Base-by-base conservation (phyloP, 2,888 invertebrate species). In the Masnerella sp. region DNA sequence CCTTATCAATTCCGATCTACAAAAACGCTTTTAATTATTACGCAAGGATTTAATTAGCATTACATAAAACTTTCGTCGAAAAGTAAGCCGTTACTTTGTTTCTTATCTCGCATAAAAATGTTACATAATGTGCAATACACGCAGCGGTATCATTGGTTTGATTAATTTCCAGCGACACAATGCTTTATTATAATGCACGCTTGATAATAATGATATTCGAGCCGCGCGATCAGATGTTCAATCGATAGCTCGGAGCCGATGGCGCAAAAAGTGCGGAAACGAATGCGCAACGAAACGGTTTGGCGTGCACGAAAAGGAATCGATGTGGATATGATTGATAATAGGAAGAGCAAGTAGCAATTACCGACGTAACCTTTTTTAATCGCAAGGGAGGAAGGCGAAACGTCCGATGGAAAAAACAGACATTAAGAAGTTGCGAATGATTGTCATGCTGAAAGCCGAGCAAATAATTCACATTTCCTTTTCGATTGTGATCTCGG, bases 141-240 rank as follows among this genome's bases (percentile, higher is more conserved):
- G 25, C 25, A 25, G 7, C 42, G 9, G 5, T 45, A 17, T 14
- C n/a, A 3, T 32, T 32, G 32, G 32, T 32, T 32, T 32, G 32
- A 49, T 32, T 49, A 49, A 49, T 49, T 49, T 18, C 4, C 17
- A 2, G 15, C 38, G 52, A 52, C 15, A 52, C 38, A 38, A 52
- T 32, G 22, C 20, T 7, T 22, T 36, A 38, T 38, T 52, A n/a
- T 25, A 15, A 47, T n/a, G 15, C 47, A 14, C 20, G 22, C 14
- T 14, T 17, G n/a, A 42, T 42, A 47, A 59, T 59, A 38, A 47
- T 8, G 15, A 12, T 47, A 61, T 14, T 61, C 61, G 14, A 34
- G 11, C 30, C 61, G 61, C 12, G 61, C 61, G 40, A 61, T 40
- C 49, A 12, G 9, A 49, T 49, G 49, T 25, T 32, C 22, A 58